These are phyloP conservation scores for Zaprionus bogoriensis DNA, from an alignment of 2,888 invertebrate genomes.

Conservation along the genomic window DNA sequence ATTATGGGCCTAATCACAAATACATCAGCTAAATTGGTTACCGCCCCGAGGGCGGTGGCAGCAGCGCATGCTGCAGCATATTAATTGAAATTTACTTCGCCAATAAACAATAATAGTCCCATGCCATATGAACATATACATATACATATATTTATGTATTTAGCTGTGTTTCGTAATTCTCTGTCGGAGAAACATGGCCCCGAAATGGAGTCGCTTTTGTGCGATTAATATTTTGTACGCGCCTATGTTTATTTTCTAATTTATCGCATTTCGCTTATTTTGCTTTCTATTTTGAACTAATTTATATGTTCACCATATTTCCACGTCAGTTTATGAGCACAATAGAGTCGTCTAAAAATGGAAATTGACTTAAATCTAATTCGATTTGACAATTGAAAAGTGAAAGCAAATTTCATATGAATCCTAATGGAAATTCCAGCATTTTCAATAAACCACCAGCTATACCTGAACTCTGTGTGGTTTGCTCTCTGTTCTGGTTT, in stretches of 20 bases:
- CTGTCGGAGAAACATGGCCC: not conserved
- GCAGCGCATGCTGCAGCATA: slow-evolving; percentile 35
- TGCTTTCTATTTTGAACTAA: not conserved
- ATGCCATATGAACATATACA: not conserved
- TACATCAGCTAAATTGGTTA: slow-evolving; percentile 46
- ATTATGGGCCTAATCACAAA: slow-evolving; percentile 40
- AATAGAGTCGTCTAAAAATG: too few species aligned
- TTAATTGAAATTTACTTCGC: slow-evolving; percentile 39
- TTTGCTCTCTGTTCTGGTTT: not conserved
- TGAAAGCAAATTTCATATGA: not conserved
- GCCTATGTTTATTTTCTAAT: not conserved
- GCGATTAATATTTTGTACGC: not conserved
- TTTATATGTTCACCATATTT: not conserved
- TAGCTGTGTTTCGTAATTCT: slow-evolving; percentile 5
- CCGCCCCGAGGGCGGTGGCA: slow-evolving; percentile 15
- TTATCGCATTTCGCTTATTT: not conserved
- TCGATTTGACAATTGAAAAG: not conserved
- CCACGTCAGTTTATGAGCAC: too few species aligned
- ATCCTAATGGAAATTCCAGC: not conserved
- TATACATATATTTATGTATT: not conserved
- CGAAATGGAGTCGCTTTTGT: slow-evolving; percentile 23
- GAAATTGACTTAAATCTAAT: not conserved
- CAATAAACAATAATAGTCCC: slow-evolving; percentile 10
- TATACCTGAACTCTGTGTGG: not conserved
- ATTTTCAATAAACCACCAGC: not conserved